phyloP scores from a whole-genome alignment of 2,797 vertebrate species.

The Molossus molossus region DNA sequence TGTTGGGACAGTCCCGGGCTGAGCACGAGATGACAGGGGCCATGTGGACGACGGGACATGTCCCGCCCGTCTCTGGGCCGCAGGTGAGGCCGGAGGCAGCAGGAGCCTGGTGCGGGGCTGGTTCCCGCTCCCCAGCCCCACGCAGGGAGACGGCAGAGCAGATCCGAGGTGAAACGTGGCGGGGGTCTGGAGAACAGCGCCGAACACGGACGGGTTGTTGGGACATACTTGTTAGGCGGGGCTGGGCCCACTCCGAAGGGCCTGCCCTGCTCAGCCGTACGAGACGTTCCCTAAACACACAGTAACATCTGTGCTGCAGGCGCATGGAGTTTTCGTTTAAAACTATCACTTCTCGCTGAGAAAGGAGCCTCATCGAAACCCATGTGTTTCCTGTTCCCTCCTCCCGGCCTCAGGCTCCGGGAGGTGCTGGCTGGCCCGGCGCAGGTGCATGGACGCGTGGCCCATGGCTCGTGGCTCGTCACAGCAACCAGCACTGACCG shows the following conservation, averaged over 20 bases:
- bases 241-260: not conserved
- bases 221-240: accelerated
- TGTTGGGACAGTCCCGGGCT: not conserved
- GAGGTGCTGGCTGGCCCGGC: accelerated
- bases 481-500: not conserved
- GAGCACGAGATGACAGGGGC: not conserved
- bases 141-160: no score
- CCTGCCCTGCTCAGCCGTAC: accelerated
- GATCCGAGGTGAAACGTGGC: no score
- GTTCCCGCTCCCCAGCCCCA: no score
- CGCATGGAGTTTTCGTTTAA: not conserved
- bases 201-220: no score
- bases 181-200: no score
- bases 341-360: not conserved
- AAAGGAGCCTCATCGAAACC: not conserved
- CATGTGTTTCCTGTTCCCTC: not conserved
- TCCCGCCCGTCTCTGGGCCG: no score
- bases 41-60: no score
- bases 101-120: no score
- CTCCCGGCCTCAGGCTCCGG: not conserved
- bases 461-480: not conserved
- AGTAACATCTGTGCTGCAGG: not conserved
- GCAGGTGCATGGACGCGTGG: no score
- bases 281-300: accelerated
- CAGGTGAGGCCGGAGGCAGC: no score